Evolutionary conservation across 2,888 invertebrate species (phyloP).

Genomic region (Leucophenga montana): DNA sequence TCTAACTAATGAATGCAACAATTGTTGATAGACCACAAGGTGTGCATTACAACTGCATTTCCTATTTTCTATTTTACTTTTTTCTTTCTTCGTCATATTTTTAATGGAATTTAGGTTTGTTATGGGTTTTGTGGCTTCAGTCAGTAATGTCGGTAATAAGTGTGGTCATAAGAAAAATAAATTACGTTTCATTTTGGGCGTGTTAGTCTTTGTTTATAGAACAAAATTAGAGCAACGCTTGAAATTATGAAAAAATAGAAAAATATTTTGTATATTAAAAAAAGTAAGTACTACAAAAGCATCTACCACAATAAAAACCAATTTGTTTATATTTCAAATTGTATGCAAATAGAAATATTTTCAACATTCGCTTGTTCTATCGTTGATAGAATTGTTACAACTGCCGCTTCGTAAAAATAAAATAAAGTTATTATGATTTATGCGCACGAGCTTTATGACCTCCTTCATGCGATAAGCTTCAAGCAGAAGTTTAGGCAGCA

Average conservation of each 20-base stretch:
- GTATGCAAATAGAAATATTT: not conserved
- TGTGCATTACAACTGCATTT: constrained; percentile 1
- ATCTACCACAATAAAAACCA: too few relatives aligned
- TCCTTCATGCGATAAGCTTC: too few relatives aligned
- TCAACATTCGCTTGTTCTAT: constrained; percentile 24
- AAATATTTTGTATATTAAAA: not conserved
- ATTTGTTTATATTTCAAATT: constrained; percentile 54
- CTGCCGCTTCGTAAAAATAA: constrained; percentile 58
- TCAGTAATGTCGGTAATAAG: too few relatives aligned
- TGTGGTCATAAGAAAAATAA: constrained; percentile 7
- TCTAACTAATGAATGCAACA: constrained; percentile 63
- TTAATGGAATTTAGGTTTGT: not conserved
- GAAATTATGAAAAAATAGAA: not conserved
- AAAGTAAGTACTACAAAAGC: too few relatives aligned
- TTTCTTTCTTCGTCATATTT: too few relatives aligned
- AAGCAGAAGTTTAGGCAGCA: too few relatives aligned
- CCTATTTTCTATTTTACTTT: constrained; percentile 23
- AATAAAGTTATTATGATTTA: constrained; percentile 64
- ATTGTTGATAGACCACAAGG: constrained; percentile 32
- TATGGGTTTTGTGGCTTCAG: not conserved
- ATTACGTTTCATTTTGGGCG: constrained; percentile 5
- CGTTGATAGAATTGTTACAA: constrained; percentile 67
- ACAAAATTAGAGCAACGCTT: not conserved
- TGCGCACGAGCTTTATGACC: constrained; percentile 38
- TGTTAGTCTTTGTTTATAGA: not conserved